phyloP scores from a whole-genome alignment of 1,140 invertebrate species.

The Anastrepha obliqua region DNA sequence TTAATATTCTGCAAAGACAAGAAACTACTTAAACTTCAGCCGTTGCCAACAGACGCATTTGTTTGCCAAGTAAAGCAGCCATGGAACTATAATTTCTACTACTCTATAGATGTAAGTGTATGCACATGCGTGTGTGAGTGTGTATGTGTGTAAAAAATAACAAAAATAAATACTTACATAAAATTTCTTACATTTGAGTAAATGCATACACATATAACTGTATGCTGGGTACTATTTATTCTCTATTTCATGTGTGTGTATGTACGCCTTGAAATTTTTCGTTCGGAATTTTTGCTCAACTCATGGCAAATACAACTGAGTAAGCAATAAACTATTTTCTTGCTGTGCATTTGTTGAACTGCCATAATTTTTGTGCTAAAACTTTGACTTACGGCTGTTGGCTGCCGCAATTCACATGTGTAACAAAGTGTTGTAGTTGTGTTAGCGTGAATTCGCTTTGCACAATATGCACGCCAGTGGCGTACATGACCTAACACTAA shows the following conservation, averaged over 20 bases:
- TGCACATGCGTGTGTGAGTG: background rate
- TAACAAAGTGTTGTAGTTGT: background rate
- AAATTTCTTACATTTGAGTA: background rate
- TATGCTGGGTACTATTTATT: background rate
- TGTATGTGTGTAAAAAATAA: background rate
- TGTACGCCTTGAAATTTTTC: background rate
- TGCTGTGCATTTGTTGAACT: slow-evolving; percentile 44
- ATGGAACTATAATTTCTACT: background rate
- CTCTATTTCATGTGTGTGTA: background rate
- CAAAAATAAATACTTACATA: background rate
- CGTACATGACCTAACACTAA: slow-evolving; percentile 3
- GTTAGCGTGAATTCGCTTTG: background rate
- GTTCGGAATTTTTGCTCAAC: background rate
- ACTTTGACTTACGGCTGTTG: slow-evolving; percentile 25
- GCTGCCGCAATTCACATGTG: background rate
- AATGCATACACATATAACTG: background rate
- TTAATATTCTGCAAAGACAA: slow-evolving; percentile 5
- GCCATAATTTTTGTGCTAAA: slow-evolving; percentile 43
- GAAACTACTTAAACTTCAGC: slow-evolving; percentile 29
- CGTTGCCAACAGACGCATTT: background rate
- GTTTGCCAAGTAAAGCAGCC: background rate
- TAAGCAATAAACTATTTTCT: slow-evolving; percentile 36
- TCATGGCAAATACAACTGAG: background rate
- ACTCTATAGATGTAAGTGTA: background rate
- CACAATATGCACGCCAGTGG: background rate